Conservation (phyloP, 2,113 vertebrate genomes). For the Indicator maculatus region DNA sequence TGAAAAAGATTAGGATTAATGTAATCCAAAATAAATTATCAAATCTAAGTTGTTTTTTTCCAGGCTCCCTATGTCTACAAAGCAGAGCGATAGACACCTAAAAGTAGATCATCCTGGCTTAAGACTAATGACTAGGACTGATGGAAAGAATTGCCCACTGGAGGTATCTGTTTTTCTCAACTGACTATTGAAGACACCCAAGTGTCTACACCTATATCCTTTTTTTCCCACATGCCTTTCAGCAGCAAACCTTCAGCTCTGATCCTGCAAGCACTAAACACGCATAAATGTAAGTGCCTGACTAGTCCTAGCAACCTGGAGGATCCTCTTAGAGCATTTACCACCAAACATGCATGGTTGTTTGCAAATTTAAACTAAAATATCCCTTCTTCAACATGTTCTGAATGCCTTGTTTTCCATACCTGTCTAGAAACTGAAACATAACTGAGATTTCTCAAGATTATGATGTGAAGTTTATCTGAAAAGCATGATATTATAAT, state of each 20-base stretch:
- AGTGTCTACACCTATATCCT: neutral
- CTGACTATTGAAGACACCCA: neutral
- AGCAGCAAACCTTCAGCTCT: neutral
- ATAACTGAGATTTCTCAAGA: neutral
- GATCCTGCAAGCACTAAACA: neutral
- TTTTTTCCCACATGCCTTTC: neutral
- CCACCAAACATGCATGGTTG: neutral
- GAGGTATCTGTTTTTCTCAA: neutral
- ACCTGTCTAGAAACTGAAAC: neutral
- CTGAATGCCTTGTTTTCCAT: neutral
- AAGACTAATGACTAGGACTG: neutral
- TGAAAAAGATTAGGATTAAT: neutral
- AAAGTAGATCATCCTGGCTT: neutral
- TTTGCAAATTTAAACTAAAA: neutral
- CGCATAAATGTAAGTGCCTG: neutral
- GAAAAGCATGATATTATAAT: neutral
- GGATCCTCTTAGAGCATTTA: neutral
- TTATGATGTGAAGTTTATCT: neutral
- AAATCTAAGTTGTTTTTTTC: neutral
- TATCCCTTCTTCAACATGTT: neutral
- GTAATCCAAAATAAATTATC: neutral
- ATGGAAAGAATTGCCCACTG: neutral
- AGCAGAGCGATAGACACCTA: neutral
- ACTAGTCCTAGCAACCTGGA: neutral
- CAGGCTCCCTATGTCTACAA: neutral